A percentile compares a stretch with the other conserved stretches of the same genome.
phyloP scores from a whole-genome alignment of 2,113 vertebrate species.

The Poicephalus gulielmi region DNA sequence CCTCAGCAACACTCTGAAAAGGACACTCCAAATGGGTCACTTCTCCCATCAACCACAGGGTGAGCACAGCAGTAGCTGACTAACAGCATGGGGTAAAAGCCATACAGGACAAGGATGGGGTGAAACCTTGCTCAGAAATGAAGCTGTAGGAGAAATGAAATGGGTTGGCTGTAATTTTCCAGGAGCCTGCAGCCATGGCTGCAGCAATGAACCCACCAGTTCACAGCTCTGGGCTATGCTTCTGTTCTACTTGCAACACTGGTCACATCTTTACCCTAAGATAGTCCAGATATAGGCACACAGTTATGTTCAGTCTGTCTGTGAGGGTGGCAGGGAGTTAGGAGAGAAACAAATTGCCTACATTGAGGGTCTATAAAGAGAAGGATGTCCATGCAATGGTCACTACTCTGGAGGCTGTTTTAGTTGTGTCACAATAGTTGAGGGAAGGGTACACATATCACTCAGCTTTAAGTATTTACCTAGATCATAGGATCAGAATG shows the following conservation, averaged over 20 bases:
- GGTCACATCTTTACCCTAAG: not conserved
- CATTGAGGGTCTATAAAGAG: not conserved
- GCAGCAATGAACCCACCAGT: not conserved
- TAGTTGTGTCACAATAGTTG: fast-evolving
- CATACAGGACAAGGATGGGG: not conserved
- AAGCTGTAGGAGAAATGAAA: not conserved
- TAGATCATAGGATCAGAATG: not conserved
- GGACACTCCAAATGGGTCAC: constrained; percentile 32
- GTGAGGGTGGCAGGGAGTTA: not conserved
- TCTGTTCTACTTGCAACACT: not conserved
- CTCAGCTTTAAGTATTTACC: not conserved
- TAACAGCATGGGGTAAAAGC: not conserved
- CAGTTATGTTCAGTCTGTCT: not conserved
- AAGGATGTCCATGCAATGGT: not conserved
- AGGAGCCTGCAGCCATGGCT: not conserved
- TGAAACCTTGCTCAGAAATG: not conserved
- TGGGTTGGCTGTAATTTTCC: not conserved
- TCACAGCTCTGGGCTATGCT: not conserved
- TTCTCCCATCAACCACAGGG: not conserved
- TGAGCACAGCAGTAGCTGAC: not conserved
- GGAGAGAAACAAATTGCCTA: not conserved
- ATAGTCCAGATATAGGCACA: not conserved
- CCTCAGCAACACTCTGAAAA: not conserved
- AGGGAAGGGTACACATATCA: not conserved
- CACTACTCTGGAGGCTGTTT: not conserved